These are phyloP conservation scores for Harpegnathos saltator DNA, from an alignment of 1,140 invertebrate species.

Conservation along the genomic window DNA sequence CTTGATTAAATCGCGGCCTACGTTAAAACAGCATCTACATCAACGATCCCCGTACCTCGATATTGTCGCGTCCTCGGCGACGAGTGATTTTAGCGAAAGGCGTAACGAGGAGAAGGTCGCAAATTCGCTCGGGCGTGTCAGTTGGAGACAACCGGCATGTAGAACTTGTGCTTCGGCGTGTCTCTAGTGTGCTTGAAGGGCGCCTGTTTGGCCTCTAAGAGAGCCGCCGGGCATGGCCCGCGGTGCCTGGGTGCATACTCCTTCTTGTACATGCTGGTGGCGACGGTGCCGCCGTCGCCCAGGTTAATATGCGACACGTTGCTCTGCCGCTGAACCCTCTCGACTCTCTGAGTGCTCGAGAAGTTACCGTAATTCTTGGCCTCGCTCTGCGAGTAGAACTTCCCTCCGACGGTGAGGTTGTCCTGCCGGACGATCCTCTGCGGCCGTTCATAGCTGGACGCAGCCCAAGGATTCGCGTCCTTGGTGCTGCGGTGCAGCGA, in stretches of 20 bases:
- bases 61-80: no score
- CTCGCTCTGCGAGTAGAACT: constrained; percentile 90
- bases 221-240: constrained; percentile 92
- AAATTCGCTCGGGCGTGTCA: constrained; percentile 52
- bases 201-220: constrained; percentile 90
- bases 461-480: constrained; percentile 85
- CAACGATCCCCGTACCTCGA: no score
- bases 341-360: constrained; percentile 82
- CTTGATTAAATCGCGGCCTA: background rate
- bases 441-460: constrained; percentile 85
- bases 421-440: constrained; percentile 87
- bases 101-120: constrained; percentile 15
- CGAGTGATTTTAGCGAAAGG: constrained; percentile 35
- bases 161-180: constrained; percentile 93
- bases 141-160: constrained; percentile 87
- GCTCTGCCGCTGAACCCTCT: constrained; percentile 87
- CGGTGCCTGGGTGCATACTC: constrained; percentile 89
- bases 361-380: constrained; percentile 90
- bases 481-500: constrained; percentile 89
- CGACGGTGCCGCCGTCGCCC: constrained; percentile 87
- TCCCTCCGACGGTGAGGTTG: constrained; percentile 89
- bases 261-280: constrained; percentile 90
- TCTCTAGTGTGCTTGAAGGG: constrained; percentile 93
- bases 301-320: constrained; percentile 91
- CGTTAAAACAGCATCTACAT: no score